Evolutionary conservation across 2,888 invertebrate genomes (phyloP).

Genomic region (Tiliacea citrago): DNA sequence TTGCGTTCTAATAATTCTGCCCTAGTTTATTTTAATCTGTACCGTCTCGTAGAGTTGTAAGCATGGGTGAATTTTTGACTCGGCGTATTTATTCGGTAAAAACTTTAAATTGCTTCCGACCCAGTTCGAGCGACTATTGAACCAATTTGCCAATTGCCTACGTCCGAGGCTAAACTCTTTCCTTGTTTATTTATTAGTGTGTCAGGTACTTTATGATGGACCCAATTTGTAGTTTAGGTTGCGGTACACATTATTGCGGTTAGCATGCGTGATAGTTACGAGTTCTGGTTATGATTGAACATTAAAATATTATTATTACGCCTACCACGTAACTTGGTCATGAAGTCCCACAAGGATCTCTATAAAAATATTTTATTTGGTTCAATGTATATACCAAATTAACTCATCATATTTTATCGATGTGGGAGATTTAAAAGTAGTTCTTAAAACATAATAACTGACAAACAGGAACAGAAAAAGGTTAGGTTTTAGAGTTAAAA

Average conservation of each 20-base stretch:
- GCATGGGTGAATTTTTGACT: conserved; percentile 82
- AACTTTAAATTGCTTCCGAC: conserved; percentile 90
- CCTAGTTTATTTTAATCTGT: conserved; percentile 73
- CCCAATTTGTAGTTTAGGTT: conserved; percentile 62
- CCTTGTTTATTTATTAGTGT: conserved; percentile 75
- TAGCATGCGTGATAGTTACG: conserved; percentile 38
- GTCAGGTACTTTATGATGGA: conserved; percentile 71
- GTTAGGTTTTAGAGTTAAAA: neutral
- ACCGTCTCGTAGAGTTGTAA: conserved; percentile 74
- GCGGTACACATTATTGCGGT: conserved; percentile 35
- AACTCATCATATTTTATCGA: neutral
- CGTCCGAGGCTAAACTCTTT: conserved; percentile 77
- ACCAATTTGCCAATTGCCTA: conserved; percentile 85
- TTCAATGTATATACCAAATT: neutral
- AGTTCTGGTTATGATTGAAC: conserved; percentile 32
- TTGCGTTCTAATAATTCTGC: conserved; percentile 62
- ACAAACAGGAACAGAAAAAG: neutral
- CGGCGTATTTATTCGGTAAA: conserved; percentile 86
- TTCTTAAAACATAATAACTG: neutral
- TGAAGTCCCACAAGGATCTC: neutral
- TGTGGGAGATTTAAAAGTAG: neutral
- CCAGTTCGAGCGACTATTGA: conserved; percentile 84
- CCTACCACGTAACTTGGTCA: neutral
- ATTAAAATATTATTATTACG: conserved; percentile 36
- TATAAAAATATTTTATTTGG: neutral